A percentile compares a stretch with the other conserved stretches of the same genome.
phyloP scores from a whole-genome alignment of 2,888 invertebrate species.

The Tenthredo notha region DNA sequence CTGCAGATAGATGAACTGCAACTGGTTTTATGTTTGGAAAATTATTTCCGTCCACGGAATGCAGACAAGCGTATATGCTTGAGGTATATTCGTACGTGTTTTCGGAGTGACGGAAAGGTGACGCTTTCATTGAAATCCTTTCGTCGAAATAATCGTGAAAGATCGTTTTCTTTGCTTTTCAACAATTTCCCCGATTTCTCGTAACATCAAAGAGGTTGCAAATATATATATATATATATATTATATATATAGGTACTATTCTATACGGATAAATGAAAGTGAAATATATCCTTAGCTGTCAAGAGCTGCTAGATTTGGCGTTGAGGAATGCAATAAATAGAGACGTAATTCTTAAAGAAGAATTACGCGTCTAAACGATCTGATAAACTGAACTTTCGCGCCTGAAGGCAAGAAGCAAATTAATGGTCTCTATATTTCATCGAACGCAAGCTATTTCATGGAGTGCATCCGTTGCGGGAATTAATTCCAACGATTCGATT shows the following conservation, averaged over 20 bases:
- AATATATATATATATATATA: too few relatives aligned
- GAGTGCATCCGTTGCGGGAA: background rate
- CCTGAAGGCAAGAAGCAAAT: constrained; percentile 21
- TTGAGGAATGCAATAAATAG: constrained; percentile 33
- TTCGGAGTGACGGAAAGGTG: background rate
- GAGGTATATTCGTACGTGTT: background rate
- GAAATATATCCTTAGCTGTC: background rate
- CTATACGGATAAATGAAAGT: background rate
- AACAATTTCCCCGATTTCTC: too few relatives aligned
- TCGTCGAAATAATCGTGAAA: background rate
- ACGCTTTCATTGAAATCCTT: background rate
- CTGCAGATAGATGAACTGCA: background rate
- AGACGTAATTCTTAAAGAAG: constrained; percentile 17
- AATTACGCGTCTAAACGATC: constrained; percentile 15
- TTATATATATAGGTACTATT: too few relatives aligned
- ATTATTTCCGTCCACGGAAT: constrained; percentile 35
- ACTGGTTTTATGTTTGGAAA: background rate
- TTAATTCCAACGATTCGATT: constrained; percentile 8
- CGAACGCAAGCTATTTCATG: background rate
- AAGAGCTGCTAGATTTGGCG: constrained; percentile 15
- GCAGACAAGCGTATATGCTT: constrained; percentile 19
- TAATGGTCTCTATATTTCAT: constrained; percentile 42
- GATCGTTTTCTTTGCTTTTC: background rate
- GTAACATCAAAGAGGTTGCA: too few relatives aligned
- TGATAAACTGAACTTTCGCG: constrained; percentile 35